Percentiles rank a stretch among this genome's conserved stretches.
Evolutionary conservation across 2,113 vertebrate species (phyloP).

Genomic region (Pelecanoides urinatrix): DNA sequence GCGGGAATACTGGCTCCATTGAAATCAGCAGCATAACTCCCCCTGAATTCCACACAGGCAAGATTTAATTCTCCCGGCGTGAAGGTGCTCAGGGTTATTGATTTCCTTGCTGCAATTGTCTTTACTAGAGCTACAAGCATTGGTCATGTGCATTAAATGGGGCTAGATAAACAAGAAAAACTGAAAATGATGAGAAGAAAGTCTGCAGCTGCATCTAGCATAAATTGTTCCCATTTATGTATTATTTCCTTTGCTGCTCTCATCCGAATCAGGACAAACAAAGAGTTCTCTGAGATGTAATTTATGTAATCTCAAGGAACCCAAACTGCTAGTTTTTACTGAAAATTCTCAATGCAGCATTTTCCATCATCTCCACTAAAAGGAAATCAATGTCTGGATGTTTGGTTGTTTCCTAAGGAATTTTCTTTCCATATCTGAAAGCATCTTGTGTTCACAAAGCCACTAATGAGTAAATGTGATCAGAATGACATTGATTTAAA

Average conservation of each 20-base stretch:
- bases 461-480: background rate
- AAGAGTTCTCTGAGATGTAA: background rate
- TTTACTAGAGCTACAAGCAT: background rate
- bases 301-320: slow-evolving; percentile 4
- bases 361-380: background rate
- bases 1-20: slow-evolving; percentile 29
- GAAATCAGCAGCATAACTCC: slow-evolving; percentile 34
- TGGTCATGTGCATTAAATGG: background rate
- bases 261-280: background rate
- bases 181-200: background rate
- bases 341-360: background rate
- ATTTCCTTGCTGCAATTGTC: background rate
- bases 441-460: slow-evolving; percentile 12
- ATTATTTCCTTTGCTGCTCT: background rate
- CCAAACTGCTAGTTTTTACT: slow-evolving; percentile 3
- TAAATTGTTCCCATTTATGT: background rate
- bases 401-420: background rate
- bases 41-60: slow-evolving; percentile 29
- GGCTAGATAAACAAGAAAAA: background rate
- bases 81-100: background rate
- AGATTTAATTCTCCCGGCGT: background rate
- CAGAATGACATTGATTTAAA: background rate
- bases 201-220: background rate
- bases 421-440: slow-evolving; percentile 24
- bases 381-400: slow-evolving; percentile 2